Conservation (phyloP, 2,113 vertebrate species). For the Rhynchomys soricoides region DNA sequence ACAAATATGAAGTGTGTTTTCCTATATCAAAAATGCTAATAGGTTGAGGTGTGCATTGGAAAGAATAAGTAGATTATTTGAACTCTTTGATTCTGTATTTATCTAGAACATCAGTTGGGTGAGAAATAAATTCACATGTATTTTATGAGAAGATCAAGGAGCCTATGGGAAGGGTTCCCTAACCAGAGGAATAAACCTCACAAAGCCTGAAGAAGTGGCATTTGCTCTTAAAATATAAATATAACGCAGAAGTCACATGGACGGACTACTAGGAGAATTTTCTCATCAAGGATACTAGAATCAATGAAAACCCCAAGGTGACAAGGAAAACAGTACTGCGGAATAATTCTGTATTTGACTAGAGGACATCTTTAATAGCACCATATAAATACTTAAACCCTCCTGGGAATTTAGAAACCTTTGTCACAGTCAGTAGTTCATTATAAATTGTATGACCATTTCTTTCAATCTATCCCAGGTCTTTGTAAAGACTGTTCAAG, state of each 20-base stretch:
- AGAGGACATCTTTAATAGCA: constrained; percentile 10
- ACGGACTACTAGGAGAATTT: not conserved
- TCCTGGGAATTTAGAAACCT: constrained; percentile 6
- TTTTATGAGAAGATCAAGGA: not conserved
- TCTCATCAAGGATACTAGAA: not conserved
- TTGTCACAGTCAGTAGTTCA: not conserved
- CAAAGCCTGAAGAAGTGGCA: not conserved
- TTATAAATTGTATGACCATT: not conserved
- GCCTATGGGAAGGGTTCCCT: not conserved
- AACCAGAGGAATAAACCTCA: not conserved
- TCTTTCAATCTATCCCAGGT: not conserved
- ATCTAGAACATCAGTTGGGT: not conserved
- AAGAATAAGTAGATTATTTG: not conserved
- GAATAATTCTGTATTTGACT: not conserved
- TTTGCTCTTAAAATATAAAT: not conserved
- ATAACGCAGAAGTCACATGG: not conserved
- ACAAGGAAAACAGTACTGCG: not conserved
- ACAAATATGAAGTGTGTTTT: not conserved
- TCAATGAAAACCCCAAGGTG: not conserved
- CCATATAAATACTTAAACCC: not conserved
- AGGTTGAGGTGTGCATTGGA: not conserved
- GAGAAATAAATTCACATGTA: not conserved
- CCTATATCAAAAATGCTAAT: not conserved
- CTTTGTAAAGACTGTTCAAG: too few species aligned
- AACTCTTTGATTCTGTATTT: not conserved